Conservation (phyloP, 2,888 invertebrate species). For the Eupithecia dodoneata region DNA sequence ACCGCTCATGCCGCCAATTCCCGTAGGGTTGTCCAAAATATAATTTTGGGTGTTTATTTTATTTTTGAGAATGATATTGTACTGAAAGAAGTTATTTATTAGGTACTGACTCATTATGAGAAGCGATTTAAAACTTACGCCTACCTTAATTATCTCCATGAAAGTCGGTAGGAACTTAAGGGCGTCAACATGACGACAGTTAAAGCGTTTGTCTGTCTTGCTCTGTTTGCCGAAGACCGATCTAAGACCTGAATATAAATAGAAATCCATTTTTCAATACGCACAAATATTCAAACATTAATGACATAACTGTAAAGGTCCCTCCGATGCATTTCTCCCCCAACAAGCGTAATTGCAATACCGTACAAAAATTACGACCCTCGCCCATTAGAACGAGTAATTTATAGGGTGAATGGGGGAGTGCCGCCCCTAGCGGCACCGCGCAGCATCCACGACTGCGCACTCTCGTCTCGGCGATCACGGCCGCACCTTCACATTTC, state of each 20-base stretch:
- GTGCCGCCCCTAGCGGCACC: conserved; percentile 73
- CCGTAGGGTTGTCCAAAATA: conserved; percentile 66
- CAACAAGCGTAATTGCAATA: conserved; percentile 52
- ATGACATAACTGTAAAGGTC: conserved; percentile 18
- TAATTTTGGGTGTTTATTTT: not conserved
- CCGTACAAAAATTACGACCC: conserved; percentile 65
- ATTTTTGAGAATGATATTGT: not conserved
- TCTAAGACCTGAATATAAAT: not conserved
- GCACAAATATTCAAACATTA: conserved; percentile 13
- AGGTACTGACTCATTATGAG: not conserved
- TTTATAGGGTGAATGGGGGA: conserved; percentile 71
- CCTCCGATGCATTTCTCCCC: conserved; percentile 51
- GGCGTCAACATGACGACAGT: not conserved
- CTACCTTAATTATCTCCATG: not conserved
- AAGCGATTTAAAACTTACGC: not conserved
- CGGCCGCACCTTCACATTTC: conserved; percentile 72
- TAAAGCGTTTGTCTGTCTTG: not conserved
- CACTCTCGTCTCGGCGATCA: conserved; percentile 72
- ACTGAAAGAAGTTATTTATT: not conserved
- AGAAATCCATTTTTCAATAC: not conserved
- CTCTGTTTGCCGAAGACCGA: not conserved
- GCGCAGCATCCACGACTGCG: conserved; percentile 82
- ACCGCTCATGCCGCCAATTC: conserved; percentile 69
- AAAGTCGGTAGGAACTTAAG: not conserved
- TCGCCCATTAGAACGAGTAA: conserved; percentile 48